Base-by-base conservation (phyloP, 2,888 invertebrate species). In the Sturmia bella region DNA sequence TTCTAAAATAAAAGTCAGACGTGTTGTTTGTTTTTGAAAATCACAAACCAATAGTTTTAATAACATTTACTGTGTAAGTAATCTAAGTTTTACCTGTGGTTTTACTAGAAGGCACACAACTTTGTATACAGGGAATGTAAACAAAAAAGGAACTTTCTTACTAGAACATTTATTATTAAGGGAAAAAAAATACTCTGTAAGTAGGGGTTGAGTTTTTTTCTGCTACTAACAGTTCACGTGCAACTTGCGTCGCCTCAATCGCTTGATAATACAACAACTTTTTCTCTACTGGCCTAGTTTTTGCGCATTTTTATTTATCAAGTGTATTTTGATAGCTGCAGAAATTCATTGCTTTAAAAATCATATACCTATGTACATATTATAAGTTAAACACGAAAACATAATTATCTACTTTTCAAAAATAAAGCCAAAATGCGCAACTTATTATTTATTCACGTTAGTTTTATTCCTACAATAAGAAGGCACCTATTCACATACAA, bases 401-500 rank as follows among this genome's bases (percentile, higher is more conserved):
- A 27, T 17, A 27, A n/a, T 37, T 74, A 19, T 41, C 15, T 13
- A 17, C 54, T 63, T 21, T 45, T 61, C 37, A n/a, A n/a, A 32
- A 41, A n/a, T 37, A 63, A 48, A 24, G 45, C 39, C 63, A 19
- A 12, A 57, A 75, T 59, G 73, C 13, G 56, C 59, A 64, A 61
- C 27, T 63, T 54, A 45, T 64, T 59, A 39, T 57, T 64, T 21
- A 63, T 39, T 9, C 21, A 66, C 45, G 37, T 79, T 72, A 78
- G 77, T 78, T 32, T 56, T 41, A 57, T 43, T 57, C 21, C n/a
- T 52, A 21, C 37, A 52, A 52, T 63, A 12, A 19, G 24, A 52
- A 72, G 63, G 48, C 69, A 56, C n/a, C 39, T 56, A 56, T 69
- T 68, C 15, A 52, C 15, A 43, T 17, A 45, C 81, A 86, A 84